Evolutionary conservation across 2,797 vertebrate genomes (phyloP), one percentile per base, ranked within the genome.

Genomic region (Galagoides demidoff): DNA sequence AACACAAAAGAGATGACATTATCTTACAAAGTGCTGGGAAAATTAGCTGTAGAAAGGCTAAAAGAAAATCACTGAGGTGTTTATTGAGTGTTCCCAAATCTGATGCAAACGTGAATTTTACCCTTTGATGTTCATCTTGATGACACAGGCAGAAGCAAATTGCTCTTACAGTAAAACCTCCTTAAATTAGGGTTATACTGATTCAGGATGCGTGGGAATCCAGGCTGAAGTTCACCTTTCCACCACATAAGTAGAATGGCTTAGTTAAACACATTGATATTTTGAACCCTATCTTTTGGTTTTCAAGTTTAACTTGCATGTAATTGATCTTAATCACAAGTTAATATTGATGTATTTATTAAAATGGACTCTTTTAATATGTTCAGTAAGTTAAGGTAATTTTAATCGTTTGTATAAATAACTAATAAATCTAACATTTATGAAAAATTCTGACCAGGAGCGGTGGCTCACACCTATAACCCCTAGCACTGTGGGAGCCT

Each of bases 1-100:
- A 98, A 97, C 81, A 98, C 97, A 96, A 98, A 97, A 97, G 74
- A 98, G 81, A 98, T 96, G 77, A 95, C 95, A 97, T 97, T 96
- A 97, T 94, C 97, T 95, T 97, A 84, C 49, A 83, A 89, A 90
- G 76, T 81, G 29, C 92, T 27, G 85, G 85, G 85, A 97, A 98
- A 97, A 95, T 83, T 70, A 97, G 87, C 66, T 73, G 27, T 86
- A 94, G 95, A 89, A 93, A 64, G 61, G 86, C 90, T 86, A 96
- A 97, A 94, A 97, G 84, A 95, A 98, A 98, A 98, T 96, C 92
- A 97, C 89, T 68, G 5, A 76, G 73, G 7, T 96, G 59, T 94
- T 98, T 97, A 96, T 34, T 90, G 94, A 96, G 77, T 76, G 87
- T 70, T 78, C 95, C 16, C 49, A 52, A 95, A 79, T 97, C 49